Percentiles rank a stretch among this genome's conserved stretches.
These are phyloP conservation scores for Drosophila neocordata DNA, from an alignment of 1,140 invertebrate species.

Conservation along the genomic window DNA sequence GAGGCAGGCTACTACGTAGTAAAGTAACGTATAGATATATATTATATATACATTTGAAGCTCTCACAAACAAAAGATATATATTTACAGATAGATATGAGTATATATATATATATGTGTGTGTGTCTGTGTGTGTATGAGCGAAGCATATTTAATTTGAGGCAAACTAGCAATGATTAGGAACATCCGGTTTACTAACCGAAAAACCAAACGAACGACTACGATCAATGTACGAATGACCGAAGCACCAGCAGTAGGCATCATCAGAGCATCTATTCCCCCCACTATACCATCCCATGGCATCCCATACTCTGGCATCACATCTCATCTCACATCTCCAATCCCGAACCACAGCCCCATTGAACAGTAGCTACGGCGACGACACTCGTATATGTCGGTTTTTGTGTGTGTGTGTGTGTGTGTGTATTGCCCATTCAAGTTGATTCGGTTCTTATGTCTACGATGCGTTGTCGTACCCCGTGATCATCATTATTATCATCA, in stretches of 20 bases:
- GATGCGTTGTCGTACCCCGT: conserved; percentile 17
- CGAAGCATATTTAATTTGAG: conserved; percentile 82
- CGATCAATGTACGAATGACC: conserved; percentile 29
- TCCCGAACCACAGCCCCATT: conserved; percentile 47
- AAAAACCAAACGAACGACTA: conserved; percentile 63
- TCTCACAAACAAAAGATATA: conserved; percentile 72
- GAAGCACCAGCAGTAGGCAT: conserved; percentile 32
- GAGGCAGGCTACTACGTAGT: conserved; percentile 4
- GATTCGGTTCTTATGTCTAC: conserved; percentile 56
- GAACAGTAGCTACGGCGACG: conserved; percentile 67
- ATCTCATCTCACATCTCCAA: not conserved
- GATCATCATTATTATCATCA: conserved; percentile 24
- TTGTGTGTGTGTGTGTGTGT: conserved; percentile 7
- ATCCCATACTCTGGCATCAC: too few relatives aligned
- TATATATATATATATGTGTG: not conserved
- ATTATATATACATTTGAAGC: conserved; percentile 14
- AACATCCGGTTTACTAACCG: conserved; percentile 83
- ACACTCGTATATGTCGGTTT: conserved; percentile 48
- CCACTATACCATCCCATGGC: conserved; percentile 20
- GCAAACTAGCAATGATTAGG: conserved; percentile 83
- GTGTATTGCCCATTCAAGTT: conserved; percentile 36
- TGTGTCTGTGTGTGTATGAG: conserved; percentile 16
- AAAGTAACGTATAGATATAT: conserved; percentile 3
- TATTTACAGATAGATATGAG: conserved; percentile 38
- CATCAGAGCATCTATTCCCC: conserved; percentile 28